Evolutionary conservation across 53 echinoderm and acorn worm genomes (phyloP).

Genomic region (Holothuria leucospilota): DNA sequence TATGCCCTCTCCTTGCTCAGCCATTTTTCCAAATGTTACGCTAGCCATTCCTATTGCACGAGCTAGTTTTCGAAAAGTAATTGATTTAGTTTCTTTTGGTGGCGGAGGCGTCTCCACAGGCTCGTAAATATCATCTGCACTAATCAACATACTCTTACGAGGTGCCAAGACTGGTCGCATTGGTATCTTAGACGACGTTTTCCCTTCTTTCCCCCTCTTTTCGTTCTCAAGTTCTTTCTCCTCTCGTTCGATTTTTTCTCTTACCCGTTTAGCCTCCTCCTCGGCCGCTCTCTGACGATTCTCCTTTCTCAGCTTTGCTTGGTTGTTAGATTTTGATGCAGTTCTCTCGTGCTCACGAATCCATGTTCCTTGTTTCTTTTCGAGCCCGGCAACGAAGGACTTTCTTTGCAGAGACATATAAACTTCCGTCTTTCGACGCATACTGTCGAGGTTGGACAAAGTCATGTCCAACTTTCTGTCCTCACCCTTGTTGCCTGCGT

Average conservation of each 20-base stretch:
- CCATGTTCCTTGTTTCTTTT: conserved; percentile 89
- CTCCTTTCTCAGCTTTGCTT: conserved; percentile 44
- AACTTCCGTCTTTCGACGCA: conserved; percentile 72
- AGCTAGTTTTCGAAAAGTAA: conserved; percentile 17
- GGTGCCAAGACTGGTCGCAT: neutral
- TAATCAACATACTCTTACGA: conserved; percentile 28
- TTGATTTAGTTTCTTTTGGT: conserved; percentile 33
- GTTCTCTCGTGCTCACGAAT: conserved; percentile 75
- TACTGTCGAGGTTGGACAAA: conserved; percentile 74
- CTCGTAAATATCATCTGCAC: conserved; percentile 25
- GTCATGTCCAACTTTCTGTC: conserved; percentile 82
- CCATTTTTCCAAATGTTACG: conserved; percentile 31
- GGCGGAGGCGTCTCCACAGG: conserved; percentile 34
- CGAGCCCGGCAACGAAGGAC: conserved; percentile 80
- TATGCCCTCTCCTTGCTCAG: neutral
- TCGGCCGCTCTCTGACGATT: neutral
- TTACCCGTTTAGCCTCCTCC: neutral
- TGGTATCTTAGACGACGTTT: neutral
- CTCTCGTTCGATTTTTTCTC: conserved; percentile 26
- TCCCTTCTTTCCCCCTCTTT: neutral
- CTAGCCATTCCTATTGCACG: conserved; percentile 33
- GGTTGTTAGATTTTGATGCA: conserved; percentile 66
- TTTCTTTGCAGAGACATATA: conserved; percentile 85
- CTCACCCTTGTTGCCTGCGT: conserved; percentile 62
- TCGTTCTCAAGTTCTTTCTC: conserved; percentile 27